Evolutionary conservation across 2,113 vertebrate species (phyloP), one percentile per base, ranked within the genome.

Genomic region (Hippotragus niger): DNA sequence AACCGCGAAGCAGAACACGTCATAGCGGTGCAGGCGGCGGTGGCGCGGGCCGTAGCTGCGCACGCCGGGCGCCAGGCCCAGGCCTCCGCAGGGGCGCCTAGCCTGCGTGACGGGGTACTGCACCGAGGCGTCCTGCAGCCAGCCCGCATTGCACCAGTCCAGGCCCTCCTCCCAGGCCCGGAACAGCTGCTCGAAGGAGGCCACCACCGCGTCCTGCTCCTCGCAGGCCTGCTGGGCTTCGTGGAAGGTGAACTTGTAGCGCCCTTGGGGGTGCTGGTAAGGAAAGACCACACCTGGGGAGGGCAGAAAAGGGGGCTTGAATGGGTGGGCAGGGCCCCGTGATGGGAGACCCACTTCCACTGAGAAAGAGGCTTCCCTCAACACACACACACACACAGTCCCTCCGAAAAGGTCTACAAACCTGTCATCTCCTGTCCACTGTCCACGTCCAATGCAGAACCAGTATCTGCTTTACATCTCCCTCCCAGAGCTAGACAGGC

Each of bases 101-200:
- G 99, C 98, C 95, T 58, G 90, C 0, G 98, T 98, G 97, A 99
- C 99, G 33, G 99, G 99, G 96, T 99, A 99, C 97, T 99, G 99
- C 93, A 99, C 99, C 0, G 99, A 99, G 67, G 99, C 99, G 0
- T 99, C 99, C 0, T 98, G 98, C 97, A 99, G 98, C 99, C 99
- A 99, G 60, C 99, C 99, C 0, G 99, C 99, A 0, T 99, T 99
- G 97, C 99, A 99, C 99, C 99, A 99, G 98, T 99, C 99, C 95
- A 99, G 96, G 0, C 99, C 99, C 57, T 99, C 99, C 27, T 99
- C 99, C 99, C 99, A 99, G 71, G 99, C 98, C 95, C 98, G 98
- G 97, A 99, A 99, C 58, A 99, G 99, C 99, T 99, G 99, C 95
- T 99, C 99, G 6, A 99, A 99, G 9, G 99, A 99, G 57, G 99